Base-by-base conservation (phyloP, 2,888 invertebrate species). In the Blera fallax region DNA sequence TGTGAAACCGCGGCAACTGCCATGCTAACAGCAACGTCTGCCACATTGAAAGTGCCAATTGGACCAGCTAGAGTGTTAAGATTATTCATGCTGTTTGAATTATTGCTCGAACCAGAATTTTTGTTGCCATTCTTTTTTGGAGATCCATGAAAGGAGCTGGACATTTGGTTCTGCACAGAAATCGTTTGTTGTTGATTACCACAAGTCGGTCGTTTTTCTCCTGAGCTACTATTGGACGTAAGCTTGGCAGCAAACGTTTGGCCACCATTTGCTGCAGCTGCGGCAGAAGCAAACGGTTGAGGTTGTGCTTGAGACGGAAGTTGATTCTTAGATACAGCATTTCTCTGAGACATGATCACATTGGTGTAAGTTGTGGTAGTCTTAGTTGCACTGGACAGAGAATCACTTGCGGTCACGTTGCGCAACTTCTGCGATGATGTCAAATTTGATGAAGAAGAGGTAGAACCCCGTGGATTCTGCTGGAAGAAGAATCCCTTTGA, bases 351-450 rank as follows among this genome's bases (percentile, higher is more conserved):
- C 93, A 93, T 93, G 81, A 94, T 93, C 43, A 93, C 93, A 81
- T 93, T 93, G 7, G 94, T 93, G 88, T 94, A 94, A 0, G 94
- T 93, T 92, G 94, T 93, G 14, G 94, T 94, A 5, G 94, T 93
- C 88, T 93, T 93, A 87, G 94, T 93, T 90, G 72, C 77, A 65
- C 87, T 88, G 1, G 87, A 77, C 8, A 87, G 40, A 0, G 87
- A 80, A 58, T 88, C 87, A 37, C 72, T 87, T 10, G 87, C 77
- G 10, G 62, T 70, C 14, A 73, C 82, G 60, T 69, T 80, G 34
- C 84, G 76, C 45, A 82, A 67, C 45, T 74, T 52, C 32, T 78
- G 77, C 27, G 73, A 34, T 21, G 87, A 74, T 27, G 83, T 14
- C 2, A 78, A 40, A 11, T 74, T 82, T 5, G 85, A 72, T 58